Conservation (phyloP, 2,888 invertebrate genomes). For the Aquatica leii region DNA sequence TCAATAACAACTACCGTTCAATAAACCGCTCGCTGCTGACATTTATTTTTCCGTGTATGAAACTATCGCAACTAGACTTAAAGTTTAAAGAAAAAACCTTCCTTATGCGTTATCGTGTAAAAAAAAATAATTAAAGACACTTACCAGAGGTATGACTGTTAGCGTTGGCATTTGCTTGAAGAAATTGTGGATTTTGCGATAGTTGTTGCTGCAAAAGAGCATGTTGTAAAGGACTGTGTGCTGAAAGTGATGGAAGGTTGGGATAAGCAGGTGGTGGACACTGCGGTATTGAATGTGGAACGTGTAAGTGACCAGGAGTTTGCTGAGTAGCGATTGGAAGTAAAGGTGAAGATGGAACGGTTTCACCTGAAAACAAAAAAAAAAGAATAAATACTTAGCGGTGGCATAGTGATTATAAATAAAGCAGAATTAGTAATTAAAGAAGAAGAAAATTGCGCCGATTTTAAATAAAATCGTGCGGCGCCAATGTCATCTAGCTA, state of each 20-base stretch:
- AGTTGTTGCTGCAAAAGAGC: constrained; percentile 66
- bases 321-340: constrained; percentile 53
- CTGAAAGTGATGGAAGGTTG: constrained; percentile 57
- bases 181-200: constrained; percentile 64
- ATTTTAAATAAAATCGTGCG: no score
- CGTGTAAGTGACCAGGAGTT: constrained; percentile 36
- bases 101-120: not conserved
- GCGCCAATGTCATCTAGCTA: no score
- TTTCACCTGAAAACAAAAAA: constrained; percentile 61
- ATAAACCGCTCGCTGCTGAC: no score
- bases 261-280: constrained; percentile 59
- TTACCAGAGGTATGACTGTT: constrained; percentile 63
- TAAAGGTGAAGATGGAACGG: constrained; percentile 59
- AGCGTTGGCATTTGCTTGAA: constrained; percentile 60
- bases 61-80: not conserved
- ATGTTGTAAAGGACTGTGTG: constrained; percentile 53
- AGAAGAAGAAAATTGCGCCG: no score
- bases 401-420: no score
- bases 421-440: no score
- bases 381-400: constrained; percentile 26
- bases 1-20: not conserved
- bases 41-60: not conserved
- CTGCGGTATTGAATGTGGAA: constrained; percentile 53
- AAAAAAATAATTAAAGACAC: constrained; percentile 50
- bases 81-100: not conserved